Conservation (phyloP, 37 sponge, comb jelly and placozoan genomes). For the Geodia barretti region DNA sequence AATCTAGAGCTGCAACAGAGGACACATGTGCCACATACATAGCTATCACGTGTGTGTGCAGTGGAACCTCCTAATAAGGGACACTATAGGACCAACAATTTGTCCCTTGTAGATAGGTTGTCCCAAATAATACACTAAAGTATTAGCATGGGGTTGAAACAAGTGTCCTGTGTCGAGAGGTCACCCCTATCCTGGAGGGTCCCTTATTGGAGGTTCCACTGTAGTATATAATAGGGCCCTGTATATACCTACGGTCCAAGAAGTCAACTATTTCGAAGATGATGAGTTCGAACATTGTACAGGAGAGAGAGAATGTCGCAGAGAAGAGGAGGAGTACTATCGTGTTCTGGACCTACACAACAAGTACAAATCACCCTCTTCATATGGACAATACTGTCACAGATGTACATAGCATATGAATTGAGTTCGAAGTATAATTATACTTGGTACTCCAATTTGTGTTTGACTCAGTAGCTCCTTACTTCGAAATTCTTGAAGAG, state of each 20-base stretch:
- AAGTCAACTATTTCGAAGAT: slow-evolving; percentile 95
- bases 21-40: not conserved
- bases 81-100: too few species aligned
- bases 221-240: not conserved
- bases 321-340: slow-evolving; percentile 89
- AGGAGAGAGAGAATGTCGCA: slow-evolving; percentile 93
- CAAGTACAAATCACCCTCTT: too few species aligned
- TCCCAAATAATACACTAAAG: too few species aligned
- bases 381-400: too few species aligned
- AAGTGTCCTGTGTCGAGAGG: too few species aligned
- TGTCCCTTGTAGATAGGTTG: too few species aligned
- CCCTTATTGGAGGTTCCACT: too few species aligned
- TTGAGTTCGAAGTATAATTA: not conserved
- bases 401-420: too few species aligned
- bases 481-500: slow-evolving; percentile 98
- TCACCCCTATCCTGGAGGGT: not conserved
- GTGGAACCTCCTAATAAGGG: too few species aligned
- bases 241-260: slow-evolving; percentile 58
- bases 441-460: not conserved
- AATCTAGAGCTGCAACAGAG: slow-evolving; percentile 70
- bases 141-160: too few species aligned
- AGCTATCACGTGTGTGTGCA: too few species aligned
- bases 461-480: not conserved
- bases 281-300: slow-evolving; percentile 97
- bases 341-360: slow-evolving; percentile 77